Conservation (phyloP, 2,888 invertebrate species). For the Argyresthia albistria region DNA sequence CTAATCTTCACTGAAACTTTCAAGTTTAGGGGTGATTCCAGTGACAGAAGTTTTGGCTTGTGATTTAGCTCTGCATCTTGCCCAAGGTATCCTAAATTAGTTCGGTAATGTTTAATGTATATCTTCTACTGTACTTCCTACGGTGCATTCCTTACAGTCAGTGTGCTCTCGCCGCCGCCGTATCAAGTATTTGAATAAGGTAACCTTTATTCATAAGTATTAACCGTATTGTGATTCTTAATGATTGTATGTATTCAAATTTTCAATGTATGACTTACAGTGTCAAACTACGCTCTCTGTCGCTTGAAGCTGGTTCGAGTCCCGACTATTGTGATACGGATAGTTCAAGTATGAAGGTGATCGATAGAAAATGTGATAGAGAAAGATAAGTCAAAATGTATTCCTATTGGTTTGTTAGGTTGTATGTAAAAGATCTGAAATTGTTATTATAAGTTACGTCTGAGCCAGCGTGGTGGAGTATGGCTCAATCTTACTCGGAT, state of each 20-base stretch:
- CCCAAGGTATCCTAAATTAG: not conserved
- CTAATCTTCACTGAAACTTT: too few relatives aligned
- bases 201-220: conserved; percentile 61
- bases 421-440: not conserved
- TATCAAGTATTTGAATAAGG: conserved; percentile 46
- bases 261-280: conserved; percentile 32
- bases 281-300: conserved; percentile 43
- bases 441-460: not conserved
- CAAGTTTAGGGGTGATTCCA: too few relatives aligned
- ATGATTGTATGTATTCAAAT: conserved; percentile 48
- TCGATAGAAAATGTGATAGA: too few relatives aligned
- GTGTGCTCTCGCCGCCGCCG: conserved; percentile 38
- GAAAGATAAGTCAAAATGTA: too few relatives aligned
- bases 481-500: too few relatives aligned
- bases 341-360: not conserved
- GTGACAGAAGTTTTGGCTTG: too few relatives aligned
- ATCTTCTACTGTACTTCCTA: too few relatives aligned
- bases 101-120: too few relatives aligned
- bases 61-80: not conserved
- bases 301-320: conserved; percentile 32
- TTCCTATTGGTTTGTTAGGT: not conserved
- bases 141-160: conserved; percentile 13
- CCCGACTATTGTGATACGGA: conserved; percentile 40
- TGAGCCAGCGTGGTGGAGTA: too few relatives aligned
- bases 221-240: conserved; percentile 67